phyloP scores from a whole-genome alignment of 2,113 vertebrate genomes.

The Chascanopsetta lugubris region DNA sequence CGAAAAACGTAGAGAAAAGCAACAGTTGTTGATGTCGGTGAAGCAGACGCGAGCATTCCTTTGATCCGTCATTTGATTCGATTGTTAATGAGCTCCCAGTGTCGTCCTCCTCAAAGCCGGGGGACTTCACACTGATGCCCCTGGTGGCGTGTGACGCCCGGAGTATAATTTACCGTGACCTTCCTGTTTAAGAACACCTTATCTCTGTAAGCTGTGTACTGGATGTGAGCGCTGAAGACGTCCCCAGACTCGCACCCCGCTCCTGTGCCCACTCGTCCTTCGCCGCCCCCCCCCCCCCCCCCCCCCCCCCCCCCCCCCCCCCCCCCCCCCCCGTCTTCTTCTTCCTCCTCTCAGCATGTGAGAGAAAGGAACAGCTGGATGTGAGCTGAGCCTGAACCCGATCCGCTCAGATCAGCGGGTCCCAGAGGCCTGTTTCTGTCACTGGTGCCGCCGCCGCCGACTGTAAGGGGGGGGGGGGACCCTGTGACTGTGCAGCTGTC shows the following conservation, averaged over 20 bases:
- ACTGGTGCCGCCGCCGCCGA: conserved; percentile 21
- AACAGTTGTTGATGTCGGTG: background rate
- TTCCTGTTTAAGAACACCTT: background rate
- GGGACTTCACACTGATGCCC: background rate
- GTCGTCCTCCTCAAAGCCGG: background rate
- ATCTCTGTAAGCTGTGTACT: background rate
- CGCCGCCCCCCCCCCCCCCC: conserved; percentile 16
- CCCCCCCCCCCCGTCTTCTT: background rate
- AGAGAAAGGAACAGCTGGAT: conserved; percentile 80
- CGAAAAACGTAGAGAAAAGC: background rate
- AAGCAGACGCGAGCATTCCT: no score
- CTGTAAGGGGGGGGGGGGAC: conserved; percentile 38
- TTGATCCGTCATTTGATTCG: background rate
- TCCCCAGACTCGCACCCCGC: no score
- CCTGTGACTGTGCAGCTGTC: conserved; percentile 71
- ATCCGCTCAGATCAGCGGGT: conserved; percentile 66
- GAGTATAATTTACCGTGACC: background rate
- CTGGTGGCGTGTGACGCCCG: background rate
- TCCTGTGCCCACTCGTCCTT: conserved; percentile 4
- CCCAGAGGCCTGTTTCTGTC: conserved; percentile 64
- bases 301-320: conserved; percentile 15
- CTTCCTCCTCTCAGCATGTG: conserved; percentile 39
- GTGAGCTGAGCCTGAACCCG: conserved; percentile 61
- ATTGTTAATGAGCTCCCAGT: background rate
- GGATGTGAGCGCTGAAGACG: conserved; percentile 12